These are phyloP conservation scores for Lycodopsis pacificus DNA, from an alignment of 2,797 vertebrate genomes.

Conservation along the genomic window DNA sequence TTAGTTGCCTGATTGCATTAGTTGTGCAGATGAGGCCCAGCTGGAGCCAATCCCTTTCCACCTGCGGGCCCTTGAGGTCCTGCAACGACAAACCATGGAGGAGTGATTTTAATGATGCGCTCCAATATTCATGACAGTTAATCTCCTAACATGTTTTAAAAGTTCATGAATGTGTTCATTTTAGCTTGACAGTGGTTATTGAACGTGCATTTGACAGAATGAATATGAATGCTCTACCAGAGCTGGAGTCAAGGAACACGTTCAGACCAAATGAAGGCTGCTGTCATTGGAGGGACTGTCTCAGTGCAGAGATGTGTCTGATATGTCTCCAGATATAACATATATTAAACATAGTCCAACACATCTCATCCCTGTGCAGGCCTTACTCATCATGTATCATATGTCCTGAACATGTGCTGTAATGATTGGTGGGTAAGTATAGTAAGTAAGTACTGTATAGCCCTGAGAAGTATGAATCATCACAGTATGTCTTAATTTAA, in stretches of 20 bases:
- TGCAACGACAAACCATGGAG: constrained; percentile 46
- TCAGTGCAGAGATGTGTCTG: neutral
- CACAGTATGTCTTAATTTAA: neutral
- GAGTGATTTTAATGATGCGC: constrained; percentile 59
- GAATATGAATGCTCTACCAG: neutral
- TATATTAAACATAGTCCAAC: neutral
- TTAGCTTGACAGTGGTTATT: neutral
- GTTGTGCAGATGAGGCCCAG: constrained; percentile 72
- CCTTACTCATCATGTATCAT: neutral
- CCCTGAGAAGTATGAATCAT: neutral
- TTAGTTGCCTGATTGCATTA: constrained; percentile 77
- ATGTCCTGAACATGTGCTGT: neutral
- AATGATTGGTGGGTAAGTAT: neutral
- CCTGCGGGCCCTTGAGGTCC: constrained; percentile 68
- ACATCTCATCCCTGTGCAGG: neutral
- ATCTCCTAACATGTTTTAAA: constrained; percentile 35
- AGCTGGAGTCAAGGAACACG: neutral
- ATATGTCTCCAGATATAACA: constrained; percentile 1
- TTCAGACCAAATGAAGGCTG: neutral
- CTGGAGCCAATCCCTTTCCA: constrained; percentile 70
- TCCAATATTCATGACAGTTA: constrained; percentile 43
- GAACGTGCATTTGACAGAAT: neutral
- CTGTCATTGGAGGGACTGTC: neutral
- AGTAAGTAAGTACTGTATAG: neutral
- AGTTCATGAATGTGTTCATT: constrained; percentile 28